Evolutionary conservation across 2,888 invertebrate species (phyloP).

Genomic region (Leptothorax acervorum): DNA sequence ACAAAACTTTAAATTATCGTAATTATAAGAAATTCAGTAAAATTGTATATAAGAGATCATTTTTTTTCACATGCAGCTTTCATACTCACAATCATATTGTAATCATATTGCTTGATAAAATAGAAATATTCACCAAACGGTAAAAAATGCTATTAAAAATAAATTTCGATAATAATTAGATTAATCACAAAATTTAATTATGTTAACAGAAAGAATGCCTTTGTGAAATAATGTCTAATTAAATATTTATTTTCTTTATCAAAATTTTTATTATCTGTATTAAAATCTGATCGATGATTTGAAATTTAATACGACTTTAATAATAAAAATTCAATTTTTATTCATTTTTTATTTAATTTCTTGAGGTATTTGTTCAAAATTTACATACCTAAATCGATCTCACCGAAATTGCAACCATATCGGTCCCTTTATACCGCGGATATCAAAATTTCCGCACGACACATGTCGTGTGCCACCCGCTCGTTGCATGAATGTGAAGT

Average conservation of each 20-base stretch:
- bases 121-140: background rate
- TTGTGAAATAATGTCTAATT: background rate
- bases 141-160: background rate
- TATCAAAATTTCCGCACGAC: slow-evolving; percentile 40
- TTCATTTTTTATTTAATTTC: background rate
- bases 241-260: background rate
- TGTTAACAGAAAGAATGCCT: background rate
- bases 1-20: background rate
- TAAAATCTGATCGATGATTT: background rate
- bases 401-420: background rate
- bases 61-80: background rate
- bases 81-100: background rate
- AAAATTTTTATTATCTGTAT: background rate
- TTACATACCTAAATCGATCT: background rate
- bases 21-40: background rate
- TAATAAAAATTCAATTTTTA: background rate
- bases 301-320: background rate
- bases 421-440: slow-evolving; percentile 10
- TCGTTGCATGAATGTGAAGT: slow-evolving; percentile 62
- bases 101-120: background rate
- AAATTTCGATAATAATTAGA: background rate
- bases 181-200: background rate
- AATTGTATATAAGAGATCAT: background rate
- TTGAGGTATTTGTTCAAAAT: background rate
- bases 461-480: slow-evolving; percentile 38